phyloP scores from a whole-genome alignment of 2,888 invertebrate species.

The Monochamus alternatus region DNA sequence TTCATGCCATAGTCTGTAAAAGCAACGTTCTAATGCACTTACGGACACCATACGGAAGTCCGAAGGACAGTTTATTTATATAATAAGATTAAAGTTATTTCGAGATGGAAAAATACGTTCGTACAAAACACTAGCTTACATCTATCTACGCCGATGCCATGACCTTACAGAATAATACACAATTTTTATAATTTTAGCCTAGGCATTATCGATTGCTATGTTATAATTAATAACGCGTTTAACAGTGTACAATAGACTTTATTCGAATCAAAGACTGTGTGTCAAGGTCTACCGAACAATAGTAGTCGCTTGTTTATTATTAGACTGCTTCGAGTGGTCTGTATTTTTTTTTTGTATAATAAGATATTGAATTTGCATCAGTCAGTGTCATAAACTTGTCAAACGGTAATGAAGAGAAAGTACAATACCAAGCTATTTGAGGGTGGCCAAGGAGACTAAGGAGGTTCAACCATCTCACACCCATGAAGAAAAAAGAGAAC shows the following conservation, averaged over 20 bases:
- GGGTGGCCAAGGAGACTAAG: too few relatives aligned
- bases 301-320: background rate
- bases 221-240: conserved; percentile 2
- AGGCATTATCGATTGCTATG: background rate
- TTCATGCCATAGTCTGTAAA: background rate
- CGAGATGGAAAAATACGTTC: background rate
- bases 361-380: too few relatives aligned
- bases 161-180: background rate
- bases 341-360: too few relatives aligned
- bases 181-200: background rate
- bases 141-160: background rate
- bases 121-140: background rate
- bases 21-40: background rate
- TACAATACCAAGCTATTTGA: too few relatives aligned
- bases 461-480: too few relatives aligned
- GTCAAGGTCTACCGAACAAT: conserved; percentile 5
- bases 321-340: too few relatives aligned
- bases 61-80: conserved; percentile 22
- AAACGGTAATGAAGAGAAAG: too few relatives aligned
- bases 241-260: background rate
- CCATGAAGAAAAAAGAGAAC: too few relatives aligned
- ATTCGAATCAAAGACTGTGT: background rate
- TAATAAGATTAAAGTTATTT: conserved; percentile 4
- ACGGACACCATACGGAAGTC: conserved; percentile 12
- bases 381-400: too few relatives aligned